Percentiles rank a stretch among this genome's conserved stretches.
These are phyloP conservation scores for Lontra canadensis DNA, from an alignment of 2,113 vertebrate species.

Conservation along the genomic window DNA sequence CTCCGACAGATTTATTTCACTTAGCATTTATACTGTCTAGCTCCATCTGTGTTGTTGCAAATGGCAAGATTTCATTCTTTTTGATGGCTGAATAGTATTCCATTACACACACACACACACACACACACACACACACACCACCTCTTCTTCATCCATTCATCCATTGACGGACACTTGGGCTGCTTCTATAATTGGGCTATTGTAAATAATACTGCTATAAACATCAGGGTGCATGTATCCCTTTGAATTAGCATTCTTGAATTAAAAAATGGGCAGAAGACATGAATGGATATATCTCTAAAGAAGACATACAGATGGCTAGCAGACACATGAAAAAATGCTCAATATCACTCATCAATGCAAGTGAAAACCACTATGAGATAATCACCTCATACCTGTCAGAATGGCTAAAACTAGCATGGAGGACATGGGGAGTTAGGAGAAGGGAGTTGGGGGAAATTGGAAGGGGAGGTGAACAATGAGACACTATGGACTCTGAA, in stretches of 20 bases:
- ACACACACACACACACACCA: too few relatives aligned
- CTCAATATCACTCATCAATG: not conserved
- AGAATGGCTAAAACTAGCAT: not conserved
- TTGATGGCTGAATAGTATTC: not conserved
- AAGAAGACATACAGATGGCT: not conserved
- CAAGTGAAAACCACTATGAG: not conserved
- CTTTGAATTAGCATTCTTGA: not conserved
- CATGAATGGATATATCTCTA: not conserved
- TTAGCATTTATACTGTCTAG: not conserved
- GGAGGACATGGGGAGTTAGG: too few relatives aligned
- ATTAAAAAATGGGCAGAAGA: not conserved
- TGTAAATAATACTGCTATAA: not conserved
- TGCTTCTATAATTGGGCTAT: not conserved
- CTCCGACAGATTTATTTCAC: not conserved
- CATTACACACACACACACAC: not conserved
- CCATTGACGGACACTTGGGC: not conserved
- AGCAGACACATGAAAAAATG: not conserved
- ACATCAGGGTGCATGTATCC: not conserved
- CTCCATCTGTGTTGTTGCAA: not conserved
- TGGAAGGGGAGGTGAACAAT: too few relatives aligned
- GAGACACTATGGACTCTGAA: too few relatives aligned
- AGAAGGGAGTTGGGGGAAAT: too few relatives aligned
- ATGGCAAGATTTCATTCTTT: not conserved
- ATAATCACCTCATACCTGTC: not conserved
- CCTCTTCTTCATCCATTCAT: not conserved